phyloP scores from a whole-genome alignment of 92 coral and sea anemone genomes.

The Actinostola sp. region DNA sequence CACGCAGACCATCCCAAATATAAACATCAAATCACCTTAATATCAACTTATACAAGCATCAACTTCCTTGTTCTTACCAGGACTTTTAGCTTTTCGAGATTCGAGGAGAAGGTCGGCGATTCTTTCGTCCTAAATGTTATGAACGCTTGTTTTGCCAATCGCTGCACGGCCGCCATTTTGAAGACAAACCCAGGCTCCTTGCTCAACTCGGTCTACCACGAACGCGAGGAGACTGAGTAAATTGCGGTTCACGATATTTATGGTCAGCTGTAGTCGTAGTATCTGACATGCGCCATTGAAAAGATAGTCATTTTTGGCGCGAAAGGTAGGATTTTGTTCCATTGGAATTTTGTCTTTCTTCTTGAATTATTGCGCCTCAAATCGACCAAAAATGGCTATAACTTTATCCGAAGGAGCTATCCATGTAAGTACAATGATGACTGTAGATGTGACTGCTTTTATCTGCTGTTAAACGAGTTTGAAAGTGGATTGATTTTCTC shows the following conservation, averaged over 20 bases:
- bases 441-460: not conserved
- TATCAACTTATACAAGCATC: not conserved
- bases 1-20: not conserved
- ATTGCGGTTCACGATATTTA: not conserved
- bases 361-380: not conserved
- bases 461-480: not conserved
- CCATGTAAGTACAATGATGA: constrained; percentile 32
- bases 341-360: not conserved
- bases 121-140: constrained; percentile 72
- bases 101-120: constrained; percentile 66
- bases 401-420: constrained; percentile 58
- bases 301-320: constrained; percentile 23
- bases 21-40: not conserved
- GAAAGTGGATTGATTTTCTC: not conserved
- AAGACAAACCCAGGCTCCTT: not conserved
- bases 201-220: not conserved
- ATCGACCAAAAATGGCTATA: constrained; percentile 17
- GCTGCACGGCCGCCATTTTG: constrained; percentile 79
- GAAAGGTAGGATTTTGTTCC: constrained; percentile 2
- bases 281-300: constrained; percentile 7
- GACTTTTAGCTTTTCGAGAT: constrained; percentile 75
- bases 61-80: constrained; percentile 51
- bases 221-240: not conserved
- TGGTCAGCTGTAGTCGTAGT: not conserved
- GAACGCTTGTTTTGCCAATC: constrained; percentile 84